Base-by-base conservation (phyloP, 2,113 vertebrate genomes). In the Sinocyclocheilus anophthalmus region DNA sequence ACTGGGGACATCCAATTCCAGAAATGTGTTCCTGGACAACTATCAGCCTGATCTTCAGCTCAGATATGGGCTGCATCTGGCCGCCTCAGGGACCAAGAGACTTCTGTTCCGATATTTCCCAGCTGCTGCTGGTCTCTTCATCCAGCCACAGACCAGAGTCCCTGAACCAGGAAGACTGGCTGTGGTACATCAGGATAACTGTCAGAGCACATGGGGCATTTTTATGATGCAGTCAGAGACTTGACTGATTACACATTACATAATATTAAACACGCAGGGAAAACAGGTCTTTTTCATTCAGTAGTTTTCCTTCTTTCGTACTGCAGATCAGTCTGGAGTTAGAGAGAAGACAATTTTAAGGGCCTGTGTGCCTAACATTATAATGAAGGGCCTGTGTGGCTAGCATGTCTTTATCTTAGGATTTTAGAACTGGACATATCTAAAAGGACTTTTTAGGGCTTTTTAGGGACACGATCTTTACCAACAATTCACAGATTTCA, bases 11-110 rank as follows among this genome's bases (percentile, higher is more conserved):
- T 72, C 26, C 37, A 22, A 72, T 72, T 22, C 37, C 69, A 72
- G 37, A 72, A 72, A 72, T 42, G 37, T 72, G 57, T 42, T 45
- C 30, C 42, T n/a, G 20, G 59, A 59, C 39, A 63, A 65, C 39
- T 20, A 16, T 39, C 55, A 45, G 37, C 57, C 78, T 45, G 20
- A 65, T 50, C 57, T 59, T n/a, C 78, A 65, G 78, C 69, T 72
- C 37, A 72, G 69, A 72, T 72, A 72, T 72, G 10, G 10, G 37
- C 20, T 70, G 69, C 69, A 72, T 72, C 69, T 72, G 69, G 69
- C 33, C 0, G 37, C 78, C 57, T 63, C 53, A 39, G 78, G 57
- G 59, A 65, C 78, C 33, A 37, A 65, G 33, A 81, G 37, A 81
- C 57, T 65, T 42, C 6, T n/a, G 22, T 24, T 65, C 77, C 37